phyloP scores from a whole-genome alignment of 2,113 vertebrate genomes.

The Larimichthys crocea region DNA sequence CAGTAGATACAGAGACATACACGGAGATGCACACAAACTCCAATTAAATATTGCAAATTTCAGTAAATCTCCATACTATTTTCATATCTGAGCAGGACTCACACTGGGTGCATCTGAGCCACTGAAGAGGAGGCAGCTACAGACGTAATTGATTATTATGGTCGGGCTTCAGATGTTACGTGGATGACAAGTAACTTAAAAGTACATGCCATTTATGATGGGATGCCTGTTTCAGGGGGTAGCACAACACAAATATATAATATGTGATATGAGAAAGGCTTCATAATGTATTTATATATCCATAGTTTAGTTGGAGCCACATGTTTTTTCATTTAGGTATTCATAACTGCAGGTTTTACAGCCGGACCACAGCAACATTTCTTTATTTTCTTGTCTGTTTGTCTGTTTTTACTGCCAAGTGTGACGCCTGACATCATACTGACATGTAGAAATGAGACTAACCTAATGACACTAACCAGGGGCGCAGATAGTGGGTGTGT shows the following conservation, averaged over 20 bases:
- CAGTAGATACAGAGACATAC: conserved; percentile 78
- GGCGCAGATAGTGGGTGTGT: no score
- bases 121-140: conserved; percentile 54
- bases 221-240: conserved; percentile 45
- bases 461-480: no score
- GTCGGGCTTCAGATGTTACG: conserved; percentile 71
- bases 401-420: not conserved
- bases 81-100: conserved; percentile 77
- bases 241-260: conserved; percentile 46
- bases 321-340: not conserved
- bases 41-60: conserved; percentile 83
- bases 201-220: conserved; percentile 72
- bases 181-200: conserved; percentile 79
- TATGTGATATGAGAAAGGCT: conserved; percentile 42
- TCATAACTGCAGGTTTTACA: not conserved
- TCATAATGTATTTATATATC: conserved; percentile 33
- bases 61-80: conserved; percentile 77
- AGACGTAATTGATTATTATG: conserved; percentile 76
- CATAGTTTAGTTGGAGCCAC: not conserved
- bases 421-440: not conserved
- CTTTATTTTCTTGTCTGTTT: not conserved
- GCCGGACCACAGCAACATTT: not conserved
- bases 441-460: not conserved
- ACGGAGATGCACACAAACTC: conserved; percentile 81
- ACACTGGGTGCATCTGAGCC: conserved; percentile 64